Evolutionary conservation across 2,888 invertebrate species (phyloP).

Genomic region (Odontocerum albicorne): DNA sequence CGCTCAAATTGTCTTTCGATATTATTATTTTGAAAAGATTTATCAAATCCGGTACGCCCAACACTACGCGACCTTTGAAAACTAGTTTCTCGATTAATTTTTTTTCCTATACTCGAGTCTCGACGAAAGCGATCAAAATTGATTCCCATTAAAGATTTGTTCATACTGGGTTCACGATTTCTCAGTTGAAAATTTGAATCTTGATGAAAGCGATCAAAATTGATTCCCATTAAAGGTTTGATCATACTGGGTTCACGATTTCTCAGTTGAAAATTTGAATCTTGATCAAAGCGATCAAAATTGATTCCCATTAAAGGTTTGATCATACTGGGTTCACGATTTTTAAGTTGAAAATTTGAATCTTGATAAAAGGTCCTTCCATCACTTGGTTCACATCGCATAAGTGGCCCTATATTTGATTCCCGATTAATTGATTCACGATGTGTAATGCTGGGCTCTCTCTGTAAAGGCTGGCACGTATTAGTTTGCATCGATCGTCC

Average conservation of each 20-base stretch:
- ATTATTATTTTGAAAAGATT: too few relatives aligned
- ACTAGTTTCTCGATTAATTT: background rate
- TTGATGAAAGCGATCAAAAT: too few relatives aligned
- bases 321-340: too few relatives aligned
- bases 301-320: too few relatives aligned
- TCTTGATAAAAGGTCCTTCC: background rate
- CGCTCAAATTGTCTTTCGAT: background rate
- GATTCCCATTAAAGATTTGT: too few relatives aligned
- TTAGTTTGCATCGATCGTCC: too few relatives aligned
- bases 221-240: background rate
- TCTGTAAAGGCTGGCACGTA: background rate
- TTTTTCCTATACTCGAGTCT: background rate
- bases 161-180: too few relatives aligned
- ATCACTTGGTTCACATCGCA: conserved; percentile 7
- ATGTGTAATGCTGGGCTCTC: conserved; percentile 8
- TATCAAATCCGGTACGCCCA: conserved; percentile 1
- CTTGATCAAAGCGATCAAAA: too few relatives aligned
- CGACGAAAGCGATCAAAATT: background rate
- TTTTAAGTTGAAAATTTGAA: too few relatives aligned
- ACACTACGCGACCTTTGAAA: conserved; percentile 13
- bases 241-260: too few relatives aligned
- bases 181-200: too few relatives aligned
- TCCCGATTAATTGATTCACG: background rate
- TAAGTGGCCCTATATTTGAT: background rate
- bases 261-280: too few relatives aligned